A percentile compares a stretch with the other conserved stretches of the same genome.
Conservation (phyloP, 1,140 invertebrate species). For the Onthophagus taurus region DNA sequence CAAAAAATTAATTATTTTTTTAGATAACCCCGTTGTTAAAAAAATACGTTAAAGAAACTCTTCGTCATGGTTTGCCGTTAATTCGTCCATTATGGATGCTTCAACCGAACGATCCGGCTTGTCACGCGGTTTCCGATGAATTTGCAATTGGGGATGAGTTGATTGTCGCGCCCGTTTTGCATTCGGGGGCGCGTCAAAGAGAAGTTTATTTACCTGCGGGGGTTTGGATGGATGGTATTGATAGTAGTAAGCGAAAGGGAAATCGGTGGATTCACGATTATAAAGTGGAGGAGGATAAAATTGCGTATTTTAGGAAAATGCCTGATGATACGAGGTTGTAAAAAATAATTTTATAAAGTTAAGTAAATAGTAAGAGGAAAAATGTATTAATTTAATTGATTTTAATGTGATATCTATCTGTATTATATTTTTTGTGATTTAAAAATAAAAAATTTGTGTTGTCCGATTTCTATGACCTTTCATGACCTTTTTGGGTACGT, state of each 20-base stretch:
- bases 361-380: too few relatives aligned
- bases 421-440: too few relatives aligned
- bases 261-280: conserved; percentile 85
- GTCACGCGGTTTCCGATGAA: conserved; percentile 72
- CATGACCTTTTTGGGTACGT: too few relatives aligned
- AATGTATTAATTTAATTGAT: too few relatives aligned
- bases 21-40: conserved; percentile 63
- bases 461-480: too few relatives aligned
- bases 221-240: conserved; percentile 83
- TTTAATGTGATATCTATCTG: too few relatives aligned
- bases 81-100: conserved; percentile 89
- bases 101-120: conserved; percentile 68
- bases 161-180: conserved; percentile 82
- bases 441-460: too few relatives aligned
- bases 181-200: conserved; percentile 39
- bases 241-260: conserved; percentile 72
- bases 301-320: conserved; percentile 78
- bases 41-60: conserved; percentile 62
- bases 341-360: too few relatives aligned
- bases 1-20: conserved; percentile 14
- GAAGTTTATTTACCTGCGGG: conserved; percentile 79
- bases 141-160: conserved; percentile 86
- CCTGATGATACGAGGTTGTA: conserved; percentile 74
- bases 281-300: conserved; percentile 63
- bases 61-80: conserved; percentile 71